Conservation (phyloP, 2,888 invertebrate species). For the Spilarctia lutea region DNA sequence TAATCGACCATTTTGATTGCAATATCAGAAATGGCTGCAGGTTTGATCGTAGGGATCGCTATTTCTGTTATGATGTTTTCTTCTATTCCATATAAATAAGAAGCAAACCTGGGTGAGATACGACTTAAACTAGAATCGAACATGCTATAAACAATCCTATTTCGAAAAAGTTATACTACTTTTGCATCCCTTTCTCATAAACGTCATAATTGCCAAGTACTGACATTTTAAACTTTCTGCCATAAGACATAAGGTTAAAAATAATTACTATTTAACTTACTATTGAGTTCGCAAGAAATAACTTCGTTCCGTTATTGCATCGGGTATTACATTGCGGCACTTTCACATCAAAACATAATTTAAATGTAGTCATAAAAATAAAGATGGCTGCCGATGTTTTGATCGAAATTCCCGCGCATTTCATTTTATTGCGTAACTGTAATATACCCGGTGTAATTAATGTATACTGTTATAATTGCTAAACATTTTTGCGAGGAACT, state of each 20-base stretch:
- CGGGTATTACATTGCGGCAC: conserved; percentile 12
- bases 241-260: neutral
- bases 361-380: conserved; percentile 17
- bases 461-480: conserved; percentile 5
- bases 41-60: too few relatives aligned
- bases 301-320: neutral
- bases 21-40: neutral
- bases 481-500: neutral
- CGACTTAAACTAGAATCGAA: too few relatives aligned
- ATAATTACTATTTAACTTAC: neutral
- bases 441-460: conserved; percentile 1
- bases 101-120: too few relatives aligned
- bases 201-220: neutral
- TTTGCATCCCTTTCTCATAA: neutral
- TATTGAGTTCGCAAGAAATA: neutral
- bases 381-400: neutral
- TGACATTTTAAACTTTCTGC: neutral
- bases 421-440: conserved; percentile 21
- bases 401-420: conserved; percentile 14
- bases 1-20: neutral
- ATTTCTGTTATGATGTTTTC: too few relatives aligned
- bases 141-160: neutral
- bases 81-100: too few relatives aligned
- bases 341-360: conserved; percentile 7
- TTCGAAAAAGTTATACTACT: neutral